phyloP scores from a whole-genome alignment of 2,113 vertebrate species.

The Pontoporia blainvillei region DNA sequence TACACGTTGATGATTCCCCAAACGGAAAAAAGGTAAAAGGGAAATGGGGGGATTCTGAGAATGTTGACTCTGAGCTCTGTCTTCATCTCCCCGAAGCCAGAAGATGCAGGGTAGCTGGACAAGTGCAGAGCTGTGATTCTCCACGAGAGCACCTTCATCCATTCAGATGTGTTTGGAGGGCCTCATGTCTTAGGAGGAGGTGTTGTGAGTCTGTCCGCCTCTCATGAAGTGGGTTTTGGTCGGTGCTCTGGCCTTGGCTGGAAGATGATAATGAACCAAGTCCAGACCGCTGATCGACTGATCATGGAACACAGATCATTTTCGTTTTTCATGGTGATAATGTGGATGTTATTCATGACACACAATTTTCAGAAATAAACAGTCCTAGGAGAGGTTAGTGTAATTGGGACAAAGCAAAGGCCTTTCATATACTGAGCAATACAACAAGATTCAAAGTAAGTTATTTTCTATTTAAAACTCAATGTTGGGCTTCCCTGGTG shows the following conservation, averaged over 20 bases:
- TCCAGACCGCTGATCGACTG: neutral
- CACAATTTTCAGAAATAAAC: constrained; percentile 21
- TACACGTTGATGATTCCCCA: neutral
- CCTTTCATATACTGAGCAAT: neutral
- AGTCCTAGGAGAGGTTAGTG: neutral
- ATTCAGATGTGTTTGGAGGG: neutral
- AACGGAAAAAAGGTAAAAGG: neutral
- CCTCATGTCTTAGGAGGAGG: neutral
- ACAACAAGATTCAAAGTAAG: neutral
- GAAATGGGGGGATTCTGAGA: neutral
- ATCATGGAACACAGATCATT: neutral
- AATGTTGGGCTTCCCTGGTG: neutral
- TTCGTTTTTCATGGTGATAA: neutral
- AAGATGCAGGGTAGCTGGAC: fast-evolving
- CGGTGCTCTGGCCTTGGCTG: neutral
- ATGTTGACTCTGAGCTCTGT: neutral
- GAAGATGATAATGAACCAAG: neutral
- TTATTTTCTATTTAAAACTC: neutral
- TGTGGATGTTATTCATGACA: neutral
- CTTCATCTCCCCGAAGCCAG: neutral
- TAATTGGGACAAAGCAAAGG: neutral
- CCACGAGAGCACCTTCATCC: neutral
- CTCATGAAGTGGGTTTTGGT: neutral
- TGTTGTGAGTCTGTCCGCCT: neutral
- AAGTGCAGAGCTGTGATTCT: too few species aligned